Base-by-base conservation (phyloP, 2,797 vertebrate species). In the Eulemur mongoz region DNA sequence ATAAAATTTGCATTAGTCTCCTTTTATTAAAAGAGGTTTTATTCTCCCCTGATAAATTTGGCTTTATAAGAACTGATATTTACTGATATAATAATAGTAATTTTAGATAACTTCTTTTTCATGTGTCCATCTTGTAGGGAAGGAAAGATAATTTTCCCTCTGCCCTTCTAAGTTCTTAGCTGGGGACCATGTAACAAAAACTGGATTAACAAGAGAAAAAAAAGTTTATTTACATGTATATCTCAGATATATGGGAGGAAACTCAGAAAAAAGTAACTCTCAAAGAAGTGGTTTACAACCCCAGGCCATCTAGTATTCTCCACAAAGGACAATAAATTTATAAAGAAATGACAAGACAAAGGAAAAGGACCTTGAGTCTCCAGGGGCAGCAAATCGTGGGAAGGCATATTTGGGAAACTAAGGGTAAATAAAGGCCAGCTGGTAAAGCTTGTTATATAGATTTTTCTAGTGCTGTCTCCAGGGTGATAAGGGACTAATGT, bases 11-110 rank as follows among this genome's bases (percentile, higher is more conserved):
- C 18, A 80, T 30, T 81, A 79, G n/a, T 83, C 13, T 80, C 8
- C 4, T 89, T 95, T 91, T 82, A 83, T 93, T 91, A 76, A 96
- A 95, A 87, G 22, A 79, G 23, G 4, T 76, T 96, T 94, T 91
- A 69, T 89, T 87, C 35, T 93, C 38, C 70, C 38, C 14, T 91
- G 25, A 52, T 89, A 91, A 96, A 95, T 91, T 43, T 82, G 5
- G 27, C 27, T 96, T 96, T 59, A 50, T 72, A 96, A 91, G 17
- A 95, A 79, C 8, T 75, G 12, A 86, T 92, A 88, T 67, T 84
- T 91, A 48, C 14, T 75, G 32, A 94, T 50, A 73, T 25, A 92
- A 65, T 79, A 76, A 89, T 65, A 7, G 14, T 11, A 92, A n/a
- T 73, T 92, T 90, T 7, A 90, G 82, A 65, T 65, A 65, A 65